These are phyloP conservation scores for Ectropis grisescens DNA, from an alignment of 1,140 invertebrate species.

Conservation along the genomic window DNA sequence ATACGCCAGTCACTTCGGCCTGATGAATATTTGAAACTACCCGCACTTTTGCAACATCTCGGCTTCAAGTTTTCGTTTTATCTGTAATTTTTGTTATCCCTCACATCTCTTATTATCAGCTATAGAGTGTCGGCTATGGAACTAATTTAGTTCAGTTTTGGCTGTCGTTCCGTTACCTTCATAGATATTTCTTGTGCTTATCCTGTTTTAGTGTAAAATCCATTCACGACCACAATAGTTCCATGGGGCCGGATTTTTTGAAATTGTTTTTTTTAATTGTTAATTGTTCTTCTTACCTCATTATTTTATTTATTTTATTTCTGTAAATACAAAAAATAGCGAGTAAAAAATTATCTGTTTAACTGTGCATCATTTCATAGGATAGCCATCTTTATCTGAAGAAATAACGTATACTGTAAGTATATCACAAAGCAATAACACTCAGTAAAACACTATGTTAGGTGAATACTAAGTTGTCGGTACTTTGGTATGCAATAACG, in stretches of 20 bases:
- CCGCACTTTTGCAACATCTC: too few species aligned
- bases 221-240: too few species aligned
- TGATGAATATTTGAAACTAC: conserved; percentile 8
- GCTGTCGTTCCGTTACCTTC: too few species aligned
- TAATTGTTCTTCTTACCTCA: conserved; percentile 16
- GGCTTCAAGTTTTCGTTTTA: too few species aligned
- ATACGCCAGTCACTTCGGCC: conserved; percentile 21
- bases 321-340: conserved; percentile 67
- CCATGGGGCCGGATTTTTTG: too few species aligned
- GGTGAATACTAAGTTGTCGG: conserved; percentile 52
- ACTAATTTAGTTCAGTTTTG: too few species aligned
- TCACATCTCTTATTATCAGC: too few species aligned
- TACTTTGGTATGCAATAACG: background rate
- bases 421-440: conserved; percentile 71
- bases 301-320: conserved; percentile 45
- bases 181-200: too few species aligned
- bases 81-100: too few species aligned
- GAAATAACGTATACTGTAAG: conserved; percentile 73
- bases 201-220: too few species aligned
- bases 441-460: conserved; percentile 65
- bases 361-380: conserved; percentile 77
- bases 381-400: conserved; percentile 74
- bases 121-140: too few species aligned
- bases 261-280: too few species aligned
- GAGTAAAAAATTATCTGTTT: conserved; percentile 75